Percentiles rank a stretch among this genome's conserved stretches.
Conservation (phyloP, 2,113 vertebrate genomes). For the Trinectes maculatus region DNA sequence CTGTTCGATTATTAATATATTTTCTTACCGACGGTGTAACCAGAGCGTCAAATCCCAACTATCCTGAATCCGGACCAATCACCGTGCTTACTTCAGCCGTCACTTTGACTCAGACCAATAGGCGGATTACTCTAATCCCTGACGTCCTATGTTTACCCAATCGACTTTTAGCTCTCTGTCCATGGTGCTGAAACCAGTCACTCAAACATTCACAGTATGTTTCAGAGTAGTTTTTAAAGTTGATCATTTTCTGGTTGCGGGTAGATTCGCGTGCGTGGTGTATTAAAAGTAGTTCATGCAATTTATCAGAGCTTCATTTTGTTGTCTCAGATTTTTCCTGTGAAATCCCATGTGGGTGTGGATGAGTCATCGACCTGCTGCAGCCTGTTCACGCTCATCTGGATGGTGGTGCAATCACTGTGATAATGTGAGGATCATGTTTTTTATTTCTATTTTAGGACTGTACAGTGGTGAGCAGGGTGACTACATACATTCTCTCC, state of each 20-base stretch:
- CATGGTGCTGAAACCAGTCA: slow-evolving; percentile 75
- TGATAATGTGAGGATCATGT: too few species aligned
- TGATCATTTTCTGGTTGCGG: background rate
- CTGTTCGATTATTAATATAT: background rate
- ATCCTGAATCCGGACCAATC: slow-evolving; percentile 51
- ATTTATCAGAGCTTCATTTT: too few species aligned
- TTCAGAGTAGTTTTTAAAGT: background rate
- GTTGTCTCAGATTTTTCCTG: too few species aligned
- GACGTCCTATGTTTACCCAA: slow-evolving; percentile 62
- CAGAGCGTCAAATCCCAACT: slow-evolving; percentile 1
- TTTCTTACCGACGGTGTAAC: slow-evolving; percentile 4
- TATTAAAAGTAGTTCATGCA: too few species aligned
- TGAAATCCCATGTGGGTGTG: too few species aligned
- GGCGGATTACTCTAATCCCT: slow-evolving; percentile 60
- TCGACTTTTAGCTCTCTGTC: slow-evolving; percentile 71
- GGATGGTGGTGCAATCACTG: too few species aligned
- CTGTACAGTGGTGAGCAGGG: too few species aligned
- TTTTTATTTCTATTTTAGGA: too few species aligned
- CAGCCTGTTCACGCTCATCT: too few species aligned
- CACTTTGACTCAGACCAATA: slow-evolving; percentile 66
- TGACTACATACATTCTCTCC: too few species aligned
- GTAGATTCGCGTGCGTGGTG: too few species aligned
- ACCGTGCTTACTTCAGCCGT: slow-evolving; percentile 28
- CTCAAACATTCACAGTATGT: background rate
- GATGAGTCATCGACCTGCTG: too few species aligned